Base-by-base conservation (phyloP, 2,888 invertebrate species). In the Dermolepida albohirtum region DNA sequence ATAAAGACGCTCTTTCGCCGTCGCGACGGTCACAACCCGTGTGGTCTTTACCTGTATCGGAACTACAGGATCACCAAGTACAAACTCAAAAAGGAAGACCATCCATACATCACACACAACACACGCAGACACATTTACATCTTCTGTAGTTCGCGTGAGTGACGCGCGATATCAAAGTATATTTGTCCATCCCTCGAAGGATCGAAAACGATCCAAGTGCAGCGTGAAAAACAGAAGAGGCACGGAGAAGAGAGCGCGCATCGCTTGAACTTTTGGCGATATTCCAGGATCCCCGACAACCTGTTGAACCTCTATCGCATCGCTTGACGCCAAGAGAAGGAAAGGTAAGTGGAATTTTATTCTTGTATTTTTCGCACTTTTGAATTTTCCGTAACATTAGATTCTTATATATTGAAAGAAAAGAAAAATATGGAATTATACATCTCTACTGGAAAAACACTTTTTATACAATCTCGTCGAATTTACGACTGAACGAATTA, bases 1-100 rank as follows among this genome's bases (percentile, higher is more conserved):
- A 73, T 73, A 74, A 74, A 74, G 74, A 73, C 71, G 73, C 71
- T 73, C 57, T 64, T 72, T 70, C 62, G 71, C 67, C 74, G 70
- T 55, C 72, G 72, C 71, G 72, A 72, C 73, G 73, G 66, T 67
- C 74, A 74, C 73, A 73, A 73, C 70, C 69, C 71, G 71, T 70
- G 69, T 71, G 71, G 67, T 70, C 69, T 68, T 65, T 69, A 70
- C 64, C 68, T 70, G 70, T 62, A 70, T 14, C 70, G 70, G 73
- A 71, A 64, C 64, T 11, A 51, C 47, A 62, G 47, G 22, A 54
- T 29, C n/a, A 22, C 54, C 14, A 16, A 34, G 34, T 34, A 34
- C 34, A 34, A 34, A 6, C 34, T 8, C 34, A 34, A 8, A 8
- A 40, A 27, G 10, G n/a, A 51, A 34, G 12, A 6, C 54, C 29